These are phyloP conservation scores for Papilio xuthus DNA, from an alignment of 1,140 invertebrate genomes.

Conservation along the genomic window DNA sequence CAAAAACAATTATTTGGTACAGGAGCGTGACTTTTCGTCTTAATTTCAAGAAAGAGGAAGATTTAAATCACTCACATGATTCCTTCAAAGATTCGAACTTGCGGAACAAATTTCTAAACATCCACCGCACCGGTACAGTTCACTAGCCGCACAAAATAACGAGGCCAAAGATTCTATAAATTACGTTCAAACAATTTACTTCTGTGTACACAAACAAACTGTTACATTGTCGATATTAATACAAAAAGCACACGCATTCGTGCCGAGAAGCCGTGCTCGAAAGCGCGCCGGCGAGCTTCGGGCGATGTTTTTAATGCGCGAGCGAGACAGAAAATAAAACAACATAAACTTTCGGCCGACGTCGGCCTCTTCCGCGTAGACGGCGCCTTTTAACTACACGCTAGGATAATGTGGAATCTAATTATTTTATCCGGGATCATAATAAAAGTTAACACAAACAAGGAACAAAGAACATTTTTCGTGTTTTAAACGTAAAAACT, in stretches of 20 bases:
- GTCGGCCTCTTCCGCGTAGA: constrained; percentile 63
- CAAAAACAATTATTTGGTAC: not conserved
- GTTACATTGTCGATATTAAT: constrained; percentile 64
- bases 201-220: constrained; percentile 60
- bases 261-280: constrained; percentile 54
- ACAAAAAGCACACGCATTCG: constrained; percentile 59
- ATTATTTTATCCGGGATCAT: constrained; percentile 28
- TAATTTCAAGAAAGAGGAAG: not conserved
- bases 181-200: constrained; percentile 40
- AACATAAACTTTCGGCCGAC: constrained; percentile 68
- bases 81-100: constrained; percentile 35
- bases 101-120: not conserved
- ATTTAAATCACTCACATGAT: constrained; percentile 23
- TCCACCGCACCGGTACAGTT: constrained; percentile 24
- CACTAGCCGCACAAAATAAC: constrained; percentile 23
- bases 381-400: constrained; percentile 58
- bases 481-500: not conserved
- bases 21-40: not conserved
- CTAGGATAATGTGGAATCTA: constrained; percentile 54
- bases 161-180: constrained; percentile 44
- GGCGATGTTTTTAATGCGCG: constrained; percentile 67
- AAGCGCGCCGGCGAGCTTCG: constrained; percentile 57
- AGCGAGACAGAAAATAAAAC: constrained; percentile 70
- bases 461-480: too few relatives aligned
- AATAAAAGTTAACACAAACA: not conserved